Base-by-base conservation (phyloP, 1,140 invertebrate species). In the Aradophagus sp. region DNA sequence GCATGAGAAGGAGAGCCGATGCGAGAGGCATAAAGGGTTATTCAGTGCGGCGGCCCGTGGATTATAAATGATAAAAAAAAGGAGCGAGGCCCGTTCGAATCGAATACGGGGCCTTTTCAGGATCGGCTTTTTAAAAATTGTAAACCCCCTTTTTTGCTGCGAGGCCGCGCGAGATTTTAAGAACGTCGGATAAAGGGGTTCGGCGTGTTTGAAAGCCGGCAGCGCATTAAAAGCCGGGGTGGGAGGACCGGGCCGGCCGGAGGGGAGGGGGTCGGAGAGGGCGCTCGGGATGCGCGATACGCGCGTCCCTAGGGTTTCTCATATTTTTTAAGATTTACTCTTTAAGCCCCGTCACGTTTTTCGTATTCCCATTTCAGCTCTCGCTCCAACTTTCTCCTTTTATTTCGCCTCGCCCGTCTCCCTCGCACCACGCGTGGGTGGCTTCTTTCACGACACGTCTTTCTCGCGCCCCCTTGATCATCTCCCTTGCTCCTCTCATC, bases 281-380 rank as follows among this genome's bases (percentile, higher is more conserved):
- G 72, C 50, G 52, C 56, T 62, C 42, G 38, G 65, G 63, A 55
- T 65, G 69, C 42, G 65, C 56, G 73, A n/a, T 65, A 68, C 66
- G n/a, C 55, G 47, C 70, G 67, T 75, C 63, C 70, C 67, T 68
- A 68, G 65, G 73, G 77, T 82, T 81, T 81, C 80, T 81, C 80
- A 79, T 85, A 86, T 84, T 86, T 84, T 84, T 84, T 82, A 83
- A 86, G 84, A 86, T 85, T 85, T 81, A 76, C 74, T 75, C 78
- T 80, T 80, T 83, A 82, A 83, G 80, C 79, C 65, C 65, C 69
- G 81, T 84, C 83, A 85, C 83, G 83, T 83, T 77, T 77, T 67
- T 77, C 73, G 68, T 76, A 76, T 75, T 75, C 73, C 75, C 73
- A 73, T 77, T 77, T 76, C 73, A 73, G 71, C 47, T 67, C 55